These are phyloP conservation scores for Drosophila nannoptera DNA, from an alignment of 1,140 invertebrate genomes.

Conservation along the genomic window DNA sequence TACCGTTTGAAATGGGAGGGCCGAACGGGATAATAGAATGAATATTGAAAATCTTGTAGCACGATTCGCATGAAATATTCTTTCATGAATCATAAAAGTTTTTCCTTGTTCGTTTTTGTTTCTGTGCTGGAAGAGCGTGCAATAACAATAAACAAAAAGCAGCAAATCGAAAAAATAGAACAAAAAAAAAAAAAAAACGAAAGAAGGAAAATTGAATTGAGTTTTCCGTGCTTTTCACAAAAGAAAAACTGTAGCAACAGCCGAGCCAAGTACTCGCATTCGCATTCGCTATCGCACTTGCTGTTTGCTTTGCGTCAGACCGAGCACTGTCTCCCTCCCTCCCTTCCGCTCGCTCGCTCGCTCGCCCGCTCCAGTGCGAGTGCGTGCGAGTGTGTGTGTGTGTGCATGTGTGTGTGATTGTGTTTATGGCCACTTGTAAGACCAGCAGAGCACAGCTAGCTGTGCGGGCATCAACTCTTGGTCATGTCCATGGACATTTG, in stretches of 20 bases:
- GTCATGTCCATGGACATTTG: constrained; percentile 24
- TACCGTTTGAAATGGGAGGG: constrained; percentile 12
- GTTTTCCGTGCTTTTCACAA: constrained; percentile 27
- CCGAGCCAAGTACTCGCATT: constrained; percentile 12
- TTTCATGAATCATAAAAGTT: constrained; percentile 43
- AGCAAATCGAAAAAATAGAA: constrained; percentile 1
- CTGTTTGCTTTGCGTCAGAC: constrained; percentile 66
- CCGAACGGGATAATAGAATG: not conserved
- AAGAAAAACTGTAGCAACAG: constrained; percentile 20
- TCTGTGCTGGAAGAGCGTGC: constrained; percentile 39
- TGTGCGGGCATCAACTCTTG: constrained; percentile 26
- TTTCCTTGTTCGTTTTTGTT: constrained; percentile 14
- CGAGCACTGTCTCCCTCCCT: constrained; percentile 14
- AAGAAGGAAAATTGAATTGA: constrained; percentile 1
- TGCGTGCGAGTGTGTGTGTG: not conserved
- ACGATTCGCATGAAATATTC: constrained; percentile 1
- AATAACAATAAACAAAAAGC: constrained; percentile 44
- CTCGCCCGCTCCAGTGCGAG: not conserved
- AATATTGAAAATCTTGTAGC: constrained; percentile 10
- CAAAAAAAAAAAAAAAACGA: constrained; percentile 7
- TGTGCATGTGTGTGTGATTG: constrained; percentile 30
- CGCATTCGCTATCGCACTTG: constrained; percentile 31
- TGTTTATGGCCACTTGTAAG: constrained; percentile 76
- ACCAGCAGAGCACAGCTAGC: constrained; percentile 40
- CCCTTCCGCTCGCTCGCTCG: constrained; percentile 3